Conservation (phyloP, 2,888 invertebrate species). For the Idaea straminata region DNA sequence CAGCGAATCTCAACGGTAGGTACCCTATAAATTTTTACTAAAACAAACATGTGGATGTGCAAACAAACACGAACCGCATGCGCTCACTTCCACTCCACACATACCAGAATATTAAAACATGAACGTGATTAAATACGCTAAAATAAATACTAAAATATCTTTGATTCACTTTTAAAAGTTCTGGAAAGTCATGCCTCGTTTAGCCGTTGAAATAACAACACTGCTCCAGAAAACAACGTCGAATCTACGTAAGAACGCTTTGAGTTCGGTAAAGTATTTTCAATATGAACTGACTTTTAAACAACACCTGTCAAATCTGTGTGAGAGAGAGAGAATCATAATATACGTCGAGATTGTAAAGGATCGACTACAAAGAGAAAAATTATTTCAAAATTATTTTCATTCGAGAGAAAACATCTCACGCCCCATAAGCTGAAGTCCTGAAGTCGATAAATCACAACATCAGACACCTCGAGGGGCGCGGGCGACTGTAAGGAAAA, state of each 20-base stretch:
- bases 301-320: constrained; percentile 23
- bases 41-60: constrained; percentile 61
- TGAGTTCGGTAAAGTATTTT: neutral
- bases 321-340: constrained; percentile 24
- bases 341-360: constrained; percentile 26
- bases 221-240: neutral
- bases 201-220: neutral
- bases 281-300: constrained; percentile 12
- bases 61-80: constrained; percentile 59
- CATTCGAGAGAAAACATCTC: constrained; percentile 40
- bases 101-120: constrained; percentile 27
- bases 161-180: neutral
- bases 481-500: constrained; percentile 42
- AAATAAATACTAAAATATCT: constrained; percentile 1
- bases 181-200: neutral
- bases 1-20: constrained; percentile 54
- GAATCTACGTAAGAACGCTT: neutral
- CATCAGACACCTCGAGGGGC: constrained; percentile 57
- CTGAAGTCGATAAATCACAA: constrained; percentile 65
- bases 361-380: constrained; percentile 33
- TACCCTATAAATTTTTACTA: constrained; percentile 67
- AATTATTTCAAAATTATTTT: constrained; percentile 45
- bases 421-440: constrained; percentile 56
- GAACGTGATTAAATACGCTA: constrained; percentile 23
- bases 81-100: constrained; percentile 23